phyloP scores from a whole-genome alignment of 2,888 invertebrate genomes.

The Galerucella calmariensis region DNA sequence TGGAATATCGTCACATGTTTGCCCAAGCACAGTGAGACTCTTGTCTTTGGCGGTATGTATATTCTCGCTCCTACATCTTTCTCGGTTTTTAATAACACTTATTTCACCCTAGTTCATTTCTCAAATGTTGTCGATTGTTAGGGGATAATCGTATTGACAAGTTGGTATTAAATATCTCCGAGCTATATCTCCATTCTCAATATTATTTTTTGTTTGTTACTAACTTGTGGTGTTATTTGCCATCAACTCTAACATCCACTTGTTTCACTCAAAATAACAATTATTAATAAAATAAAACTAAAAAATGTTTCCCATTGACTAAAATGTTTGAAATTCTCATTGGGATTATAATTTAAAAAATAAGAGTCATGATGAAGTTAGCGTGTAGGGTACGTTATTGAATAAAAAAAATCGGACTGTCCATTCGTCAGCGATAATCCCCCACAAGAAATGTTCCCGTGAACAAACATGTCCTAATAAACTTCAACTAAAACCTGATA shows the following conservation, averaged over 20 bases:
- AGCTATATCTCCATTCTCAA: too few relatives aligned
- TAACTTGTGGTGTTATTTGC: too few relatives aligned
- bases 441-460: conserved; percentile 37
- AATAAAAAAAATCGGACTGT: conserved; percentile 31
- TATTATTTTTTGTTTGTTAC: too few relatives aligned
- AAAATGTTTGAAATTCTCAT: neutral
- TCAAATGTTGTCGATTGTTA: too few relatives aligned
- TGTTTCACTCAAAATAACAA: neutral
- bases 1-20: too few relatives aligned
- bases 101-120: too few relatives aligned
- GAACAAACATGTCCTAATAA: conserved; percentile 48
- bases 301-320: neutral
- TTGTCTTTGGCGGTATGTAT: too few relatives aligned
- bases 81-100: too few relatives aligned
- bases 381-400: conserved; percentile 25
- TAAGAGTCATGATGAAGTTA: conserved; percentile 27
- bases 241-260: neutral
- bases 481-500: conserved; percentile 45
- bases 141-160: too few relatives aligned
- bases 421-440: conserved; percentile 42
- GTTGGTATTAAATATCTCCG: too few relatives aligned
- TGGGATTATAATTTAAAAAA: conserved; percentile 10
- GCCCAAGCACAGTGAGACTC: too few relatives aligned
- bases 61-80: too few relatives aligned
- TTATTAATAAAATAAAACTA: neutral